Conservation (phyloP, 2,113 vertebrate genomes). For the Grus americana region DNA sequence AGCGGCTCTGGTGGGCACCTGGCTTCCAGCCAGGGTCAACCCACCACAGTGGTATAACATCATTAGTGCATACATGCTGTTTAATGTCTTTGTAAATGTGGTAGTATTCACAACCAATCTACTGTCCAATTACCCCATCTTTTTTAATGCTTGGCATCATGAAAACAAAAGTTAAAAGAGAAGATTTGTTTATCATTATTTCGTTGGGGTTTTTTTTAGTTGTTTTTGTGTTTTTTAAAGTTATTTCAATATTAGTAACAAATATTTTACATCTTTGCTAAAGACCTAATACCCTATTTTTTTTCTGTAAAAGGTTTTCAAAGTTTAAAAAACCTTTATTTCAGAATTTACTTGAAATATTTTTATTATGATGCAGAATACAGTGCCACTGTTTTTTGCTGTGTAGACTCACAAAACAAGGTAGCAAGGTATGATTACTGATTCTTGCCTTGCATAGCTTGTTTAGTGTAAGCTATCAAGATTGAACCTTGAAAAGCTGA, state of each 20-base stretch:
- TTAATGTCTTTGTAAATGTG: neutral
- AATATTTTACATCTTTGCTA: neutral
- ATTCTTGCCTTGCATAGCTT: neutral
- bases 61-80: no score
- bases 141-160: neutral
- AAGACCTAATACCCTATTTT: neutral
- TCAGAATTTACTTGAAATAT: neutral
- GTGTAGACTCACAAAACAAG: neutral
- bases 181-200: neutral
- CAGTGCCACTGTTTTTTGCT: neutral
- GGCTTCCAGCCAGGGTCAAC: no score
- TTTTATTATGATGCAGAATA: neutral
- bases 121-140: neutral
- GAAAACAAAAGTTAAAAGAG: neutral
- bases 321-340: neutral
- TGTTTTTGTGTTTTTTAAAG: neutral
- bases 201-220: neutral
- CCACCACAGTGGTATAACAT: neutral
- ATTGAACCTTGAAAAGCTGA: neutral
- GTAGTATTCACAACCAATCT: neutral
- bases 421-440: neutral
- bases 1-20: no score
- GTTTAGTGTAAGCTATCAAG: neutral
- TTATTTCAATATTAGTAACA: neutral
- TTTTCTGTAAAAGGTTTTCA: accelerated